Conservation (phyloP, 2,888 invertebrate genomes). For the Andricus curvator region DNA sequence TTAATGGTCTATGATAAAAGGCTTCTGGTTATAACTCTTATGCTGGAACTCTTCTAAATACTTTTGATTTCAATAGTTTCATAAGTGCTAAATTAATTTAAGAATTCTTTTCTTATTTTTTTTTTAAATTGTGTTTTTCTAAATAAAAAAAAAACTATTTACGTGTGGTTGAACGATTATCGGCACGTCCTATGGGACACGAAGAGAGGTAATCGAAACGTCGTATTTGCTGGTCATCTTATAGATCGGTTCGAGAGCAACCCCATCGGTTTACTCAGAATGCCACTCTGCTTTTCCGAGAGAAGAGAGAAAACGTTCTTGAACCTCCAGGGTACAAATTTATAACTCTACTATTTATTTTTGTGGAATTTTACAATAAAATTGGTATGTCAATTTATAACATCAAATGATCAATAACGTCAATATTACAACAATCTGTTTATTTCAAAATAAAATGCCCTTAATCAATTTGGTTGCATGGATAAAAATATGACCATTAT, state of each 20-base stretch:
- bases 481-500: too few relatives aligned
- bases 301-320: background rate
- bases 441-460: too few relatives aligned
- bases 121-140: background rate
- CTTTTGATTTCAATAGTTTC: background rate
- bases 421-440: too few relatives aligned
- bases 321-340: background rate
- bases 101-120: background rate
- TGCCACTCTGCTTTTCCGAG: constrained; percentile 35
- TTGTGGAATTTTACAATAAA: background rate
- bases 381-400: too few relatives aligned
- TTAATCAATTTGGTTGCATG: too few relatives aligned
- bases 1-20: too few relatives aligned
- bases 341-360: background rate
- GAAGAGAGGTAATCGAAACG: constrained; percentile 14
- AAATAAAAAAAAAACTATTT: background rate
- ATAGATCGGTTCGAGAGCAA: constrained; percentile 47
- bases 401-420: background rate
- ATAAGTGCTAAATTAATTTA: background rate
- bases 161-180: background rate
- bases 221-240: constrained; percentile 20
- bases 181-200: background rate
- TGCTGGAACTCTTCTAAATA: too few relatives aligned
- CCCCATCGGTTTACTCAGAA: constrained; percentile 15
- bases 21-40: too few relatives aligned